These are phyloP conservation scores for Selenia dentaria DNA, from an alignment of 2,888 invertebrate genomes.

Conservation along the genomic window DNA sequence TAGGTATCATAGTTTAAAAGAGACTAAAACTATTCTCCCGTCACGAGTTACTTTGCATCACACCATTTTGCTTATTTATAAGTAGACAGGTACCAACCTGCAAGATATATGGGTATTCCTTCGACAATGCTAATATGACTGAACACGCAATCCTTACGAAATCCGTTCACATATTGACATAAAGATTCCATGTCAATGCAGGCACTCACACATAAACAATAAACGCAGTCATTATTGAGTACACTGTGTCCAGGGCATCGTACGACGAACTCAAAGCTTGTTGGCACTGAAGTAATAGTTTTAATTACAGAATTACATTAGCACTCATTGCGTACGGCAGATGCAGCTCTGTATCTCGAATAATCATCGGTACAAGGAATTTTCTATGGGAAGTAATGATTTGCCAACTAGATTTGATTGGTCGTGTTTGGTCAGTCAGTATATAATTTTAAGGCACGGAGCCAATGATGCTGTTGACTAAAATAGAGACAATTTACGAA, in stretches of 20 bases:
- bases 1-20: too few relatives aligned
- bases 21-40: too few relatives aligned
- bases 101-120: slow-evolving; percentile 10
- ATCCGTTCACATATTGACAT: slow-evolving; percentile 32
- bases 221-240: not conserved
- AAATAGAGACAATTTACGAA: slow-evolving; percentile 46
- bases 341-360: slow-evolving; percentile 4
- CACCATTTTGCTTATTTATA: not conserved
- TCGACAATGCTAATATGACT: slow-evolving; percentile 15
- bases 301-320: slow-evolving; percentile 29
- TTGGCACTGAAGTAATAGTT: slow-evolving; percentile 17
- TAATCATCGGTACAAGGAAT: slow-evolving; percentile 5
- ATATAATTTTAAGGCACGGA: slow-evolving; percentile 36
- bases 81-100: slow-evolving; percentile 10
- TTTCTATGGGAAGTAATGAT: slow-evolving; percentile 15
- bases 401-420: slow-evolving; percentile 14
- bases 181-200: slow-evolving; percentile 26
- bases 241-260: slow-evolving; percentile 21
- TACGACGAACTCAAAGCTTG: slow-evolving; percentile 19
- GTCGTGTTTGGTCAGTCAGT: slow-evolving; percentile 4
- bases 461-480: slow-evolving; percentile 40
- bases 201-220: slow-evolving; percentile 23
- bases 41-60: not conserved
- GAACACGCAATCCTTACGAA: slow-evolving; percentile 36
- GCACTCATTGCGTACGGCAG: not conserved